These are phyloP conservation scores for Oxygymnocypris stewartii DNA, from an alignment of 2,113 vertebrate species.

Conservation along the genomic window DNA sequence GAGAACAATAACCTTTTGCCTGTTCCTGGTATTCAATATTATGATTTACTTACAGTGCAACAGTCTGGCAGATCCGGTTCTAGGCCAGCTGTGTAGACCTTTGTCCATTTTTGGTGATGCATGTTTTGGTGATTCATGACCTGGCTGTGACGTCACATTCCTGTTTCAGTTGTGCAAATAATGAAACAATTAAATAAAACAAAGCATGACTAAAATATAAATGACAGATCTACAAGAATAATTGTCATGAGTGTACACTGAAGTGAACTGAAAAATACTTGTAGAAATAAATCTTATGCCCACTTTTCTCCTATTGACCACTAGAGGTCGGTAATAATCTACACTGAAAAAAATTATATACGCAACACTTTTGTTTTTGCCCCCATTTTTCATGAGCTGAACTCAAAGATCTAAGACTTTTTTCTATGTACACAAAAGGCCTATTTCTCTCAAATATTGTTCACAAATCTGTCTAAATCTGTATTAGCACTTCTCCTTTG, in stretches of 20 bases:
- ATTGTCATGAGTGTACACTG: not conserved
- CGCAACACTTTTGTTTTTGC: too few species aligned
- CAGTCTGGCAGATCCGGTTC: constrained; percentile 1
- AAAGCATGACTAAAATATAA: not conserved
- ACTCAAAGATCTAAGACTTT: too few species aligned
- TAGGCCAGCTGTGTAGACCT: not conserved
- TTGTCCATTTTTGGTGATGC: not conserved
- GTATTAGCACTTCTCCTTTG: too few species aligned
- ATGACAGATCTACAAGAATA: not conserved
- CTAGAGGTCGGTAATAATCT: not conserved
- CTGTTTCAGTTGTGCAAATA: not conserved
- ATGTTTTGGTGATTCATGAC: constrained; percentile 1
- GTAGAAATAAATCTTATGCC: not conserved
- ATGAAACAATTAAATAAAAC: not conserved
- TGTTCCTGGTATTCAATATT: not conserved
- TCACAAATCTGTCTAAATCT: too few species aligned
- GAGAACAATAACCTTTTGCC: not conserved
- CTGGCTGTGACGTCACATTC: not conserved
- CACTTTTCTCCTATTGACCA: not conserved
- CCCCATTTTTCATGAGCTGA: too few species aligned
- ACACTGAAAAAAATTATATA: too few species aligned
- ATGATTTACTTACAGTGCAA: not conserved
- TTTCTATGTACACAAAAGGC: too few species aligned
- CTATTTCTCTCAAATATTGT: too few species aligned
- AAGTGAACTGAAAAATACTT: not conserved